Conservation (phyloP, 2,797 vertebrate species). For the Poeciliopsis infans region DNA sequence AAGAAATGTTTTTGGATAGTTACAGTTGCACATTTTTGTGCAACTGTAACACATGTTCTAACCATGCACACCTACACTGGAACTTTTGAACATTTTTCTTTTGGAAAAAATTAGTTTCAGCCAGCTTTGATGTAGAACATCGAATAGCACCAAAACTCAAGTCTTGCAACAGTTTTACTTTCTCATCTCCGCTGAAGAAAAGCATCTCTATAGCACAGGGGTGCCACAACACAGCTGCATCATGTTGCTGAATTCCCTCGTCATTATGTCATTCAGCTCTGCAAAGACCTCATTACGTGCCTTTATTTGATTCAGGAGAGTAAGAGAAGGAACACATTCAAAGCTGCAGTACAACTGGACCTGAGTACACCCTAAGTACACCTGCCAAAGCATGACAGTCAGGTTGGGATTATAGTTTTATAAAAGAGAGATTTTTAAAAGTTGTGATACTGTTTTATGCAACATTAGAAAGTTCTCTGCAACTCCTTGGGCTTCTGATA, state of each 20-base stretch:
- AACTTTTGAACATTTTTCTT: not conserved
- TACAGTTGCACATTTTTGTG: not conserved
- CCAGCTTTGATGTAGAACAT: not conserved
- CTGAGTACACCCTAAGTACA: not conserved
- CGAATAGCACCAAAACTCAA: not conserved
- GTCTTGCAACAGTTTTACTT: not conserved
- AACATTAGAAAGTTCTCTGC: not conserved
- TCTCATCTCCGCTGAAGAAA: not conserved
- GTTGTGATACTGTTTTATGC: not conserved
- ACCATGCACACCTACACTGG: not conserved
- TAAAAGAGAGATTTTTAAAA: not conserved
- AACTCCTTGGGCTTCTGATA: not conserved
- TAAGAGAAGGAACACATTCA: not conserved
- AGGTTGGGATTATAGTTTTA: not conserved
- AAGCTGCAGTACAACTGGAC: not conserved
- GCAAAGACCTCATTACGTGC: too few relatives aligned
- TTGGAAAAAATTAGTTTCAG: not conserved
- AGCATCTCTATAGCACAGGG: not conserved
- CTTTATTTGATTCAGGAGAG: too few relatives aligned
- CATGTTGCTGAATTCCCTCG: not conserved
- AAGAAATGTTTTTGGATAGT: not conserved
- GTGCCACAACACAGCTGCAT: not conserved
- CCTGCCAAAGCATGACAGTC: not conserved
- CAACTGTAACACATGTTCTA: not conserved
- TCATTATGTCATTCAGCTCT: not conserved